Evolutionary conservation across 35 echinoderm and acorn worm species (phyloP), one percentile per base, ranked within the genome.

Genomic region (Stichopus chloronotus): DNA sequence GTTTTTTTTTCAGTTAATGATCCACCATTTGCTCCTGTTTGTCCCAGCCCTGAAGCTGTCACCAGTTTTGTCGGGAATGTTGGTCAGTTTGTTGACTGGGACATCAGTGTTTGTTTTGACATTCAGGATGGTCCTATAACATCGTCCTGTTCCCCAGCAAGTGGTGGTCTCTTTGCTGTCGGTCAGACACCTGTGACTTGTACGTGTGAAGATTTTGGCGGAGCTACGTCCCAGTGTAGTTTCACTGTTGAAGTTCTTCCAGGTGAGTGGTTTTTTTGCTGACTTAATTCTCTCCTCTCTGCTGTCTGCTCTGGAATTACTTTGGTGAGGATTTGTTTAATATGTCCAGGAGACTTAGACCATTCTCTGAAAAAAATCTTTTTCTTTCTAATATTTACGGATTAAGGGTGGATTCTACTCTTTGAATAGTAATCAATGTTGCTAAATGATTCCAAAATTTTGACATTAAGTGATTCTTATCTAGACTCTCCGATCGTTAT

Each of bases 11-110:
- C 59, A 61, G 59, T 14, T 61, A 8, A 10, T 61, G 14, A 16
- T 72, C 69, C 69, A 6, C 69, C 69, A 72, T n/a, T 20, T 72
- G 14, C 69, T n/a, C 69, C 69, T 17, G 22, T 72, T 72, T 72
- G 69, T n/a, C 69, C 69, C 17, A n/a, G 7, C 6, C 6, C 22
- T 72, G 13, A 72, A 17, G 14, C 69, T 72, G 17, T 72, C 6
- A n/a, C 69, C 69, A 72, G 69, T n/a, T 72, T 72, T 17, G 14
- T 19, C 14, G 68, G 68, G 21, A 17, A 72, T n/a, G 22, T 82
- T 25, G 79, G 79, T 56, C 79, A 82, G 79, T 82, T 82, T 82
- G 79, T 82, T 13, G 16, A n/a, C n/a, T 82, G 25, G 30, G 79
- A 82, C 11, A 82, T 82, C 22, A 12, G 9, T 52, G 16, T 5